Conservation (phyloP, 1,140 invertebrate species). For the Melitaea cinxia region DNA sequence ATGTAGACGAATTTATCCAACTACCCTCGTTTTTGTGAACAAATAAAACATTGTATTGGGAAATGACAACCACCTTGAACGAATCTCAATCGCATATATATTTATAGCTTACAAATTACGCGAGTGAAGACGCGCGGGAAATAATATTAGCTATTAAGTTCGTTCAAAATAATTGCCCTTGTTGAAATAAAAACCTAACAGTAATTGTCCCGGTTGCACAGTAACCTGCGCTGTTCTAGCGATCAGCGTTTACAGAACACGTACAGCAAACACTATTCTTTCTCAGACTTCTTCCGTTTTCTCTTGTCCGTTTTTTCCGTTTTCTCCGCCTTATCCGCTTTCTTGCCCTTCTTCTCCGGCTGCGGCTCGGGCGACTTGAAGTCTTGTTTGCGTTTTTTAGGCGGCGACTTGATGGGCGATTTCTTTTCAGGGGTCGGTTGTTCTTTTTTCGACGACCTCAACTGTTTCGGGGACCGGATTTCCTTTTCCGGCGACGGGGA, state of each 20-base stretch:
- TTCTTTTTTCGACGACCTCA: constrained; percentile 68
- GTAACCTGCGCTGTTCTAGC: constrained; percentile 31
- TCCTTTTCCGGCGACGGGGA: constrained; percentile 52
- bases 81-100: no score
- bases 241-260: constrained; percentile 61
- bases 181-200: no score
- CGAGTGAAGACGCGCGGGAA: no score
- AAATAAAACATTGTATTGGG: no score
- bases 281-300: constrained; percentile 70
- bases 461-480: constrained; percentile 54
- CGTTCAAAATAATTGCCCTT: no score
- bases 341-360: constrained; percentile 50
- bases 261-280: constrained; percentile 76
- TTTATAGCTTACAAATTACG: no score
- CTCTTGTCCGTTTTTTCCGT: constrained; percentile 58
- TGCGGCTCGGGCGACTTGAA: constrained; percentile 58
- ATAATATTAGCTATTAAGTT: no score
- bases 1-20: no score
- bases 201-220: constrained; percentile 40
- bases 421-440: constrained; percentile 48
- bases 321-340: constrained; percentile 50
- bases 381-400: constrained; percentile 62
- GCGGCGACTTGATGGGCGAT: constrained; percentile 56
- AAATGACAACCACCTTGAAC: no score
- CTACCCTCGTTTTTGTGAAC: constrained; percentile 7